These are phyloP conservation scores for Paratrypauchen microcephalus DNA, from an alignment of 2,797 vertebrate species.

Conservation along the genomic window DNA sequence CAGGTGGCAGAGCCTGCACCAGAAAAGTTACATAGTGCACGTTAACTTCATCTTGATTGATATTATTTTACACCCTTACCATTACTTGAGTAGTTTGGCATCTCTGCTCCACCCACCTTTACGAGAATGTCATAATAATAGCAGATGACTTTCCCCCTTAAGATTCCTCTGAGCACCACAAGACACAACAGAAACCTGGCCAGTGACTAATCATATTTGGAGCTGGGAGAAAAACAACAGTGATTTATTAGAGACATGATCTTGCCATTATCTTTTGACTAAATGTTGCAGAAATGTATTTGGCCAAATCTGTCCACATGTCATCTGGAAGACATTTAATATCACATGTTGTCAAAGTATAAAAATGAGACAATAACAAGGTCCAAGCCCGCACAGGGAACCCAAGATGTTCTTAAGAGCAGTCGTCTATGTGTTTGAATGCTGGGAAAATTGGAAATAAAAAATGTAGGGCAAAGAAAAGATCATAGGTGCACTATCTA, in stretches of 20 bases:
- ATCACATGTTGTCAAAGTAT: constrained; percentile 48
- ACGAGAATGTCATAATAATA: constrained; percentile 11
- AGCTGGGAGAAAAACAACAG: constrained; percentile 25
- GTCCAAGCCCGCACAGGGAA: constrained; percentile 36
- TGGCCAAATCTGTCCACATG: constrained; percentile 40
- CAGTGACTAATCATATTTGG: constrained; percentile 16
- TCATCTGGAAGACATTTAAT: constrained; percentile 69
- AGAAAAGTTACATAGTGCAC: neutral
- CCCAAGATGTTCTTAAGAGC: constrained; percentile 30
- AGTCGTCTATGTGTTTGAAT: constrained; percentile 19
- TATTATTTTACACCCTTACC: neutral
- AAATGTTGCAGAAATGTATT: constrained; percentile 48
- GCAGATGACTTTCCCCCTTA: constrained; percentile 6
- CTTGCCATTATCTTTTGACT: constrained; percentile 39
- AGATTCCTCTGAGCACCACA: constrained; percentile 4
- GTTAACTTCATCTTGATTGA: neutral
- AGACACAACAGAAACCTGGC: constrained; percentile 6
- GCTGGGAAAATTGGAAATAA: constrained; percentile 6
- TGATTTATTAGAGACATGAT: constrained; percentile 49
- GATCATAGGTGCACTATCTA: too few relatives aligned
- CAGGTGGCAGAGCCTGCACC: too few relatives aligned
- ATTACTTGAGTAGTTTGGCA: constrained; percentile 6
- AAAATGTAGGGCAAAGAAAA: constrained; percentile 23
- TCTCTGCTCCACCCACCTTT: constrained; percentile 2
- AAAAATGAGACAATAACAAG: constrained; percentile 56